Evolutionary conservation across 2,797 vertebrate genomes (phyloP), one percentile per base, ranked within the genome.

Genomic region (Manis crassicaudata): DNA sequence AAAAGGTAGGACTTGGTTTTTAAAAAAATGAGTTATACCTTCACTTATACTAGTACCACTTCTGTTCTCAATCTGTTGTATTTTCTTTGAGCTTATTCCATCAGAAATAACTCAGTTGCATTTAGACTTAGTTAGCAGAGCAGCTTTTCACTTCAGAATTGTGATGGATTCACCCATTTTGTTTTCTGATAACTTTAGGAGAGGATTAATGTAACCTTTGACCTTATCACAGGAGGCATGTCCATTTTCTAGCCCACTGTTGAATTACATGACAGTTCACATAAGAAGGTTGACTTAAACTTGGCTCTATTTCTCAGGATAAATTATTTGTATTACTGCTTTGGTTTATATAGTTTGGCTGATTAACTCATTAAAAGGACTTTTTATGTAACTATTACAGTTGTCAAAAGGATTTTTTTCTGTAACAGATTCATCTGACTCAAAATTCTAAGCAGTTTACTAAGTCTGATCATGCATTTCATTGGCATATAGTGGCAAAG

Each of bases 1-100:
- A 99, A 99, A 98, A 99, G 99, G 99, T 99, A 97, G 76, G 93
- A 3, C 8, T 40, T 25, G 11, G 23, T 60, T 50, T 43, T 65
- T 12, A 21, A 25, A 58, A 80, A 80, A 60, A 4, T 67, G 25
- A 76, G 21, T 54, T 95, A 92, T 76, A 65, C 29, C 20, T 95
- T 70, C 5, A 90, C 14, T 27, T 90, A 50, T n/a, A 40, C 7
- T 63, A 82, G 27, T 72, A 88, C 46, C 35, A 72, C 29, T 52
- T 54, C 23, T 67, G 14, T 96, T 90, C 46, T 82, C 65, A 89
- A 76, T 46, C 25, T 88, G 13, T 88, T 81, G 9, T 70, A 43
- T 90, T 92, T 88, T 92, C 52, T 43, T 95, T 87, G 54, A 77
- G 20, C 23, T 91, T 67, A 52, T 79, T 93, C 25, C 21, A 27